Base-by-base conservation (phyloP, 2,888 invertebrate genomes). In the Alitta virens region DNA sequence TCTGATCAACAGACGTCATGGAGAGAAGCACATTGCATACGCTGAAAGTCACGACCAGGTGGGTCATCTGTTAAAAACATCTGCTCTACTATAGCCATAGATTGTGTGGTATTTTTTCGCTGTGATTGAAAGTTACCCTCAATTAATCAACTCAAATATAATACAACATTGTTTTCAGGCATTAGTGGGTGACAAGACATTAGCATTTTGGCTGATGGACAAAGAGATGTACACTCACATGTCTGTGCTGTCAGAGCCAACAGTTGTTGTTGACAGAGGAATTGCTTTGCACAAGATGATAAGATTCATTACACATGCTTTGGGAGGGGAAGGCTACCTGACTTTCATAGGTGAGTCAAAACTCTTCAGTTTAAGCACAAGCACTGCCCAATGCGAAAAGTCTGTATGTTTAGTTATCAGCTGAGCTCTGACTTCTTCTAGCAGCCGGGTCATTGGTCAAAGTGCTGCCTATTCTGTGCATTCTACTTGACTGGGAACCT, bases 191-290 rank as follows among this genome's bases (percentile, higher is more conserved):
- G 99, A 99, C 83, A 99, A 99, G 83, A 97, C 98, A 0, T 88
- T 99, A 49, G 98, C 99, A 1, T 99, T 99, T 85, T 99, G 99
- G 99, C 83, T 98, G 70, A 97, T 98, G 97, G 97, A 98, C 84
- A 94, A 95, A 72, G 94, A 95, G 72, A 98, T 98, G 97, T 98
- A 98, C 82, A 90, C 91, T 0, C 90, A 92, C 83, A 98, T 98
- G 98, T 94, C 94, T 43, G 85, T 85, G 0, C 1, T 88, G 2
- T 74, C 78, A 14, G 78, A 75, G 2, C 74, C 76, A 5, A 79
- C 70, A 60, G 66, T 83, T 14, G 74, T 94, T 54, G 89, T 99
- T 66, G 94, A 92, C 81, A 87, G 98, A 40, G 99, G 99, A 2
- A 86, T 99, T 60, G 93, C 98, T 25, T 86, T 99, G 67, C 99